A percentile compares a stretch with the other conserved stretches of the same genome.
These are phyloP conservation scores for Merluccius polli DNA, from an alignment of 2,797 vertebrate genomes.

Conservation along the genomic window DNA sequence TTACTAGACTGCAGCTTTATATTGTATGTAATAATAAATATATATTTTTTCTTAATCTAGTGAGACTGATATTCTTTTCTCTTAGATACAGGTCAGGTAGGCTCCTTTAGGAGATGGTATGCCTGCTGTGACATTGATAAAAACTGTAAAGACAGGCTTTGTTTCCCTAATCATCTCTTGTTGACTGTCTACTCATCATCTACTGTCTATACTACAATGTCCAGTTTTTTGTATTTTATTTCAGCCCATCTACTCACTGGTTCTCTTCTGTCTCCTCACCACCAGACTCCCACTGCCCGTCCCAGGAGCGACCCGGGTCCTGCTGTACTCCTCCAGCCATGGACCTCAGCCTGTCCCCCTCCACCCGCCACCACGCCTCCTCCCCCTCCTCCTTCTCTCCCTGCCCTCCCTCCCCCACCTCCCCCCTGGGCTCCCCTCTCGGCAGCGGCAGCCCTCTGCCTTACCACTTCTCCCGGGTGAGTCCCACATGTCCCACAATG, in stretches of 20 bases:
- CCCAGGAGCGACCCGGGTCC: constrained; percentile 73
- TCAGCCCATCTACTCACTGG: neutral
- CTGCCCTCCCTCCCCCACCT: constrained; percentile 72
- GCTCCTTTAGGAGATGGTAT: too few relatives aligned
- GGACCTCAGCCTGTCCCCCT: constrained; percentile 86
- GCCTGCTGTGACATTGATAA: too few relatives aligned
- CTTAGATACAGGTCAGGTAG: too few relatives aligned
- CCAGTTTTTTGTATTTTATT: neutral
- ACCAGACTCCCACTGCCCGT: constrained; percentile 72
- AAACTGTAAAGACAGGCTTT: too few relatives aligned
- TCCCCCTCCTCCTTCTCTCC: constrained; percentile 61
- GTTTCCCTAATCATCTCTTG: too few relatives aligned
- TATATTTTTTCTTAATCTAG: too few relatives aligned
- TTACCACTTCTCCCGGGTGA: constrained; percentile 72
- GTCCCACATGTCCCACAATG: constrained; percentile 29
- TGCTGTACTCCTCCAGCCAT: constrained; percentile 77
- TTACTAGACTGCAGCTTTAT: neutral
- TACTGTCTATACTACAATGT: neutral
- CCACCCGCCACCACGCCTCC: constrained; percentile 70
- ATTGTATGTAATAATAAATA: too few relatives aligned
- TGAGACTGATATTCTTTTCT: too few relatives aligned
- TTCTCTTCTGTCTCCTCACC: neutral
- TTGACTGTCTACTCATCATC: neutral
- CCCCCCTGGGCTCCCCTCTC: constrained; percentile 66
- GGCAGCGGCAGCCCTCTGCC: constrained; percentile 71